Percentiles rank a stretch among this genome's conserved stretches.
Conservation (phyloP, 2,113 vertebrate genomes). For the Micronycteris hirsuta region DNA sequence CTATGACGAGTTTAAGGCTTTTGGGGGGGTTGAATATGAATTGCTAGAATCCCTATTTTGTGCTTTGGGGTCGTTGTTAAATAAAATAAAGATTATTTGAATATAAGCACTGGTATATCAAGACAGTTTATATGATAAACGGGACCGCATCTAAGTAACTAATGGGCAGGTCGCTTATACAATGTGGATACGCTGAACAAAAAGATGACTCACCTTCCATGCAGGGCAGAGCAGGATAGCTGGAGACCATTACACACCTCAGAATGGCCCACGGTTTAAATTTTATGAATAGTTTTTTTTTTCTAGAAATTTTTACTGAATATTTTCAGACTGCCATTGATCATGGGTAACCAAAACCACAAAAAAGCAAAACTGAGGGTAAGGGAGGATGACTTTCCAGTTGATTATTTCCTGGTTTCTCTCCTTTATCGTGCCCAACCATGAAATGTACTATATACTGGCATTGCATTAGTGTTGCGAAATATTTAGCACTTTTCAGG, state of each 20-base stretch:
- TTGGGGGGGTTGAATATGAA: not conserved
- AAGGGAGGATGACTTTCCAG: not conserved
- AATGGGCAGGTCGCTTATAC: not conserved
- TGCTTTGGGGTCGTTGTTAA: not conserved
- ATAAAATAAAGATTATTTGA: not conserved
- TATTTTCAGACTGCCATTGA: not conserved
- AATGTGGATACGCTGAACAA: not conserved
- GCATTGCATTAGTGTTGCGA: not conserved
- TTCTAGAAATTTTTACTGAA: not conserved
- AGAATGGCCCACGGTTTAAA: not conserved
- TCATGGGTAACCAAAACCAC: not conserved
- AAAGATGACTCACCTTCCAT: not conserved
- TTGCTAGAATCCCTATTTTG: not conserved
- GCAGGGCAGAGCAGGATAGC: not conserved
- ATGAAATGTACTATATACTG: not conserved
- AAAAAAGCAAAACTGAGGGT: not conserved
- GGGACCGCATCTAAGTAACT: not conserved
- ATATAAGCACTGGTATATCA: too few relatives aligned
- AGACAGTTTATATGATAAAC: not conserved
- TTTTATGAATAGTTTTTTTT: not conserved
- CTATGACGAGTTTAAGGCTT: not conserved
- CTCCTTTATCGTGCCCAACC: not conserved
- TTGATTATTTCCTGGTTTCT: not conserved
- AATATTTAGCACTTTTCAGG: not conserved
- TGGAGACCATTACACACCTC: not conserved